Conservation (phyloP, 2,113 vertebrate species). For the Chloropsis hardwickii region DNA sequence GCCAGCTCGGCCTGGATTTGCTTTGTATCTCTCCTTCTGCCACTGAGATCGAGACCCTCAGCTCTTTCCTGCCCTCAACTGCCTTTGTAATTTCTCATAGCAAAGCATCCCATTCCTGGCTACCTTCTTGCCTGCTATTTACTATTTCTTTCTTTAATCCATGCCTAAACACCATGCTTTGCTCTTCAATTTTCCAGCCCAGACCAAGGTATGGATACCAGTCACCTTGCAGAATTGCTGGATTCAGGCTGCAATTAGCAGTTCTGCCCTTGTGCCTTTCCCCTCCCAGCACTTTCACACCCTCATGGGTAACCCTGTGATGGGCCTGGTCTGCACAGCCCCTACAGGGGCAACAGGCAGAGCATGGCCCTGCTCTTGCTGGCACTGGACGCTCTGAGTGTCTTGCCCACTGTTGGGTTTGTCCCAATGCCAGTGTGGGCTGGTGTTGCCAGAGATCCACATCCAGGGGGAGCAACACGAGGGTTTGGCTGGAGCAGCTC, state of each 20-base stretch:
- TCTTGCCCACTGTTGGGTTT: neutral
- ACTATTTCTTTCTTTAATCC: neutral
- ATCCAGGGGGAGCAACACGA: neutral
- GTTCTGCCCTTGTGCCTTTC: neutral
- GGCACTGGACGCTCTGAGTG: neutral
- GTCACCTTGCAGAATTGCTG: neutral
- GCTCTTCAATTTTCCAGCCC: slow-evolving; percentile 6
- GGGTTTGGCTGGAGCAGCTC: neutral
- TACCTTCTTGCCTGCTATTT: neutral
- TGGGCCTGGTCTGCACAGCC: neutral
- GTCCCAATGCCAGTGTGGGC: neutral
- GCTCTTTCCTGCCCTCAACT: neutral
- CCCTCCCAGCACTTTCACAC: neutral
- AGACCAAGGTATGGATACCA: neutral
- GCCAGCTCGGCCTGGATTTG: neutral
- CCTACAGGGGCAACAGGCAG: neutral
- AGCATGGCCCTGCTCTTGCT: neutral
- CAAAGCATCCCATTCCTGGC: neutral
- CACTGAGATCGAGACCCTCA: neutral
- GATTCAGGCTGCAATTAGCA: neutral
- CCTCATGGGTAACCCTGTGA: neutral
- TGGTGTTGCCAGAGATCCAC: neutral
- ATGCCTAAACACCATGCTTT: neutral
- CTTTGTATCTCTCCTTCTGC: neutral
- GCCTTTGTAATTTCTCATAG: neutral